phyloP scores from a whole-genome alignment of 1,140 invertebrate genomes.

The Solen grandis region DNA sequence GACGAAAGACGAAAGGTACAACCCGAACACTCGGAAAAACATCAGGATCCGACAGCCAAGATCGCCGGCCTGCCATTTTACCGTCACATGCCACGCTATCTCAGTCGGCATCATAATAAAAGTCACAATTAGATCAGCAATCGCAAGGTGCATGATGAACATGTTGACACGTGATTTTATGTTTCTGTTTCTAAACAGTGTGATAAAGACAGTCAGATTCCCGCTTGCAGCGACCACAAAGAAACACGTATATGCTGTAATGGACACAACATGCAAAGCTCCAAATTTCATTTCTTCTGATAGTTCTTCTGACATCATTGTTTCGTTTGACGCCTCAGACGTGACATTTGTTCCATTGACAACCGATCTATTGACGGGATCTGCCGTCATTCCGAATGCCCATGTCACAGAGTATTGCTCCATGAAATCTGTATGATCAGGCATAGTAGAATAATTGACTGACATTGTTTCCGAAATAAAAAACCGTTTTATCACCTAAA shows the following conservation, averaged over 20 bases:
- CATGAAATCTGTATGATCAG: too few relatives aligned
- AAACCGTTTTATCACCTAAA: too few relatives aligned
- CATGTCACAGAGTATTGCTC: too few relatives aligned
- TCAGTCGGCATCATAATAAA: constrained; percentile 90
- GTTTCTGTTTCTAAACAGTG: constrained; percentile 86
- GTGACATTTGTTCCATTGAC: too few relatives aligned
- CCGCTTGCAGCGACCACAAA: constrained; percentile 92
- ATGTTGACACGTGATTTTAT: constrained; percentile 88
- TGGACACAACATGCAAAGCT: constrained; percentile 88
- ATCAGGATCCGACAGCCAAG: constrained; percentile 87
- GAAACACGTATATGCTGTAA: constrained; percentile 88
- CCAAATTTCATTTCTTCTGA: constrained; percentile 88
- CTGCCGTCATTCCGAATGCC: too few relatives aligned
- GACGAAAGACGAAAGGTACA: constrained; percentile 90
- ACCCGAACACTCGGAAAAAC: constrained; percentile 89
- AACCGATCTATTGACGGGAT: too few relatives aligned
- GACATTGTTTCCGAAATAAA: too few relatives aligned
- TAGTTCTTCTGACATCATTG: constrained; percentile 22
- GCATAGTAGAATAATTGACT: too few relatives aligned
- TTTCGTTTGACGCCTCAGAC: too few relatives aligned
- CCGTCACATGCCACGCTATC: constrained; percentile 88
- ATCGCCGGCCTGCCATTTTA: constrained; percentile 89
- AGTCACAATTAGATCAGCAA: constrained; percentile 89
- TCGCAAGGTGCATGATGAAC: constrained; percentile 88
- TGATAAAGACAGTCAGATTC: constrained; percentile 89